phyloP scores from a whole-genome alignment of 2,888 invertebrate species.

The Adela reaumurella region DNA sequence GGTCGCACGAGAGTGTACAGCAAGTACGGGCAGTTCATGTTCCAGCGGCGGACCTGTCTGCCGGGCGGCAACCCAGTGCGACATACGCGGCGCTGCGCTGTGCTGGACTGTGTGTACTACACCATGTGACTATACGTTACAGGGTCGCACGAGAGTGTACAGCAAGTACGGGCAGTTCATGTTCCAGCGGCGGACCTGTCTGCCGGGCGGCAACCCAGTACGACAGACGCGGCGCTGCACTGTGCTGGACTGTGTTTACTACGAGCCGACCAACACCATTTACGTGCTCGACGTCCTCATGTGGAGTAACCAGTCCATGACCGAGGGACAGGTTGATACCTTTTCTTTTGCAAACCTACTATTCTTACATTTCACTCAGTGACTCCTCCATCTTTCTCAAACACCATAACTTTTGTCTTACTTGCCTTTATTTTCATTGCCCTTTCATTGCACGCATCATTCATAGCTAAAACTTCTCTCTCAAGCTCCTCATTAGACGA shows the following conservation, averaged over 20 bases:
- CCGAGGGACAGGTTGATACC: slow-evolving; percentile 68
- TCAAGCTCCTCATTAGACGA: no score
- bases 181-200: slow-evolving; percentile 55
- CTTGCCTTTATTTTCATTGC: no score
- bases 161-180: slow-evolving; percentile 60
- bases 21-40: slow-evolving; percentile 58
- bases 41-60: slow-evolving; percentile 59
- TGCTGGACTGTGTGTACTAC: slow-evolving; percentile 82
- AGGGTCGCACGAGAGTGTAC: slow-evolving; percentile 70
- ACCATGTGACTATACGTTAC: no score
- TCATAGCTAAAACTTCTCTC: no score
- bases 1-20: slow-evolving; percentile 67
- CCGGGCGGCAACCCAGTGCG: slow-evolving; percentile 63
- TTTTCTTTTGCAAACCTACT: background rate
- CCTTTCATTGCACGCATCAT: no score
- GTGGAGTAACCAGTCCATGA: slow-evolving; percentile 71
- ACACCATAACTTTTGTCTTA: no score
- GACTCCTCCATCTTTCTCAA: no score
- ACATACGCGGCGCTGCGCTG: slow-evolving; percentile 35
- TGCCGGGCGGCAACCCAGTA: slow-evolving; percentile 67
- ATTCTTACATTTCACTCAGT: no score
- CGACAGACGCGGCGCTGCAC: slow-evolving; percentile 31
- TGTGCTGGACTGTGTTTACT: slow-evolving; percentile 82
- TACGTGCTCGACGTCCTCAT: slow-evolving; percentile 80
- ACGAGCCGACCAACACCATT: slow-evolving; percentile 55